Percentiles rank a stretch among this genome's conserved stretches.
Conservation (phyloP, 2,113 vertebrate genomes). For the Hiodon alosoides region DNA sequence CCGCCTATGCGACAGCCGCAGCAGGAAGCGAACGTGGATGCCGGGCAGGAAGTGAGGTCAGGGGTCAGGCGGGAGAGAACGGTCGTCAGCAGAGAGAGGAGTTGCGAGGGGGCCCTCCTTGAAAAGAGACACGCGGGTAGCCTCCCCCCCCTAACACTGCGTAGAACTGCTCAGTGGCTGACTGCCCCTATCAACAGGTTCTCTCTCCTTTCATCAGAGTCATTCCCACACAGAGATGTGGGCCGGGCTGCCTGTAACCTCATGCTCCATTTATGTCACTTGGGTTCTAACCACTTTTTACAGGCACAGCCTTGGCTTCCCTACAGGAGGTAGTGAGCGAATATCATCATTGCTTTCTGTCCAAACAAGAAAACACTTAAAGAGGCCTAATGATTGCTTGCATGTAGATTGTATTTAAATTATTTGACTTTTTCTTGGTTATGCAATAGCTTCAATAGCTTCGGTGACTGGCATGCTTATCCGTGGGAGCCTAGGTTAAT, state of each 20-base stretch:
- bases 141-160: too few species aligned
- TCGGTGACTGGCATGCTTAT: too few species aligned
- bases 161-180: neutral
- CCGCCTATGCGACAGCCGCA: slow-evolving; percentile 35
- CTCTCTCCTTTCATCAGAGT: neutral
- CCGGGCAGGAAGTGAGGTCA: slow-evolving; percentile 41
- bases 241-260: neutral
- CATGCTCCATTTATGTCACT: neutral
- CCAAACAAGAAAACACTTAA: neutral
- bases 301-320: neutral
- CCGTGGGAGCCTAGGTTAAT: too few species aligned
- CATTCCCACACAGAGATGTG: neutral
- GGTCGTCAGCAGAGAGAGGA: slow-evolving; percentile 30
- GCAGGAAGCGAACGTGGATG: slow-evolving; percentile 42
- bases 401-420: too few species aligned
- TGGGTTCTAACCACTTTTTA: neutral
- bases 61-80: slow-evolving; percentile 30
- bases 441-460: too few species aligned
- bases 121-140: neutral
- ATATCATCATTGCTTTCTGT: neutral
- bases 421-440: too few species aligned
- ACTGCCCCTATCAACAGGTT: neutral
- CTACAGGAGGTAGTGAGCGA: neutral
- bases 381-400: neutral
- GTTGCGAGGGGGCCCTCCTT: neutral